These are phyloP conservation scores for Uloborus plumipes DNA, from an alignment of 2,888 invertebrate genomes.

Conservation along the genomic window DNA sequence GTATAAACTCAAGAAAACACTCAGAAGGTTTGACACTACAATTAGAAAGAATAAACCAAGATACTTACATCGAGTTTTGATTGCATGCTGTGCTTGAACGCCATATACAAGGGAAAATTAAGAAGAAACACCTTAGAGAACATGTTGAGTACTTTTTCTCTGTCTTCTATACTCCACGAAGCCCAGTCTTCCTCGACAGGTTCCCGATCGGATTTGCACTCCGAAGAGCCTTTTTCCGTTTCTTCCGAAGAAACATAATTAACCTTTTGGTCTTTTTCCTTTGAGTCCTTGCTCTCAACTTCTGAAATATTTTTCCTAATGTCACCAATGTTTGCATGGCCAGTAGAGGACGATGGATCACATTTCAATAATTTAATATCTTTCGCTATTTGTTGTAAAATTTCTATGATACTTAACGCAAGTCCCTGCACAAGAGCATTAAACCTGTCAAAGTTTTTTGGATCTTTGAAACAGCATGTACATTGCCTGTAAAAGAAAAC, in stretches of 20 bases:
- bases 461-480: conserved; percentile 93
- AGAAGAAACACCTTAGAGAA: conserved; percentile 89
- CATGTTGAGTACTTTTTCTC: conserved; percentile 88
- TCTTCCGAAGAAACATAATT: conserved; percentile 61
- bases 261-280: conserved; percentile 65
- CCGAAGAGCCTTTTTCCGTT: conserved; percentile 39
- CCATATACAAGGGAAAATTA: conserved; percentile 83
- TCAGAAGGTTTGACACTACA: background rate
- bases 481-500: conserved; percentile 81
- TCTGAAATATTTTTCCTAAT: conserved; percentile 39
- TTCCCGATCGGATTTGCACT: conserved; percentile 23
- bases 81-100: conserved; percentile 84
- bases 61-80: conserved; percentile 78
- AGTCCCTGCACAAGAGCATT: conserved; percentile 90
- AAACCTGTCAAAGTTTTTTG: conserved; percentile 91
- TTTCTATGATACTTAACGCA: conserved; percentile 85
- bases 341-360: conserved; percentile 15
- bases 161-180: conserved; percentile 83
- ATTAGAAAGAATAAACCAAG: background rate
- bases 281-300: conserved; percentile 52
- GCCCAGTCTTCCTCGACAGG: conserved; percentile 49
- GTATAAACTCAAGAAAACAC: no score
- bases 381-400: conserved; percentile 76
- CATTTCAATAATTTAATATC: conserved; percentile 73
- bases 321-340: conserved; percentile 39